Base-by-base conservation (phyloP, 2,113 vertebrate genomes). In the Puma concolor region DNA sequence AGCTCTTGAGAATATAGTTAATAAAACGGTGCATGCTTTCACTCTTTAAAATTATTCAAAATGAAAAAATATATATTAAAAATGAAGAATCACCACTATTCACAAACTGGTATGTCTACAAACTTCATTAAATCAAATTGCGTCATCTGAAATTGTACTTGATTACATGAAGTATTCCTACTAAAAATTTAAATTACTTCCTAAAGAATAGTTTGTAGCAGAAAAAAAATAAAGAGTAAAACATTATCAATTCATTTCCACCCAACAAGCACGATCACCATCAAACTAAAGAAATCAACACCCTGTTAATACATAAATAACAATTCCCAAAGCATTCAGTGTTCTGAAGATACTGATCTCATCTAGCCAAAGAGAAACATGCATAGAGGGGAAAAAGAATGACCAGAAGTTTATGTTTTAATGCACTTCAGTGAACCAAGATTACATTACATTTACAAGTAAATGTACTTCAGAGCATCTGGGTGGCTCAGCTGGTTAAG, bases 121-220 rank as follows among this genome's bases (percentile, higher is more conserved):
- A 96, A 80, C 4, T 48, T 93, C 48, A 89, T 36, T 52, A 91
- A 77, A 80, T 85, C 77, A 95, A 96, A 94, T 6, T 36, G 36
- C 17, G 15, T 84, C 57, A 95, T 21, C 69, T 80, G 90, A 96
- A 85, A 95, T 93, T 77, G 36, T 69, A 80, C 36, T 67, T 87
- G 44, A 86, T 31, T 82, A 80, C 10, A 88, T 67, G 11, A 76
- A 77, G 60, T 52, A 94, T 57, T 6, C 29, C 76, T 92, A 97
- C 19, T 88, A 97, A 95, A 91, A 88, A 82, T 71, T 5, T 81
- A 87, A 67, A 92, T 87, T 87, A 95, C n/a, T 50, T 92, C n/a
- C 33, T 67, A 54, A 90, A 96, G 63, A 76, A 80, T n/a, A 85
- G 13, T 60, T 60, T 33, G 9, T 29, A 25, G 17, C 8, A 91